Evolutionary conservation across 2,797 vertebrate species (phyloP).

Genomic region (Sitta carolinensis): DNA sequence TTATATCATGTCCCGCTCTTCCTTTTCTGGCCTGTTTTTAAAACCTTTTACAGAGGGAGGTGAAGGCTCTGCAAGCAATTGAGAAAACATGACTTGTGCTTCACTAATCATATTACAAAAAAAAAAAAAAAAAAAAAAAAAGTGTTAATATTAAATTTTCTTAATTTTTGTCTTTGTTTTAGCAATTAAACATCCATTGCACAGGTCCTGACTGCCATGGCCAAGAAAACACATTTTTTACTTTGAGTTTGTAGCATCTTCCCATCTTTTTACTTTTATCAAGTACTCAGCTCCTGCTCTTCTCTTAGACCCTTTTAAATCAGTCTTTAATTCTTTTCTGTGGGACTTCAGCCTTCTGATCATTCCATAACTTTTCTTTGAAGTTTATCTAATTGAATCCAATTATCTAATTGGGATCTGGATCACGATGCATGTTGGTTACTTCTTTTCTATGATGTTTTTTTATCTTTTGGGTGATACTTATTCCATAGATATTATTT

Average conservation of each 20-base stretch:
- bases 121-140: background rate
- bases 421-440: background rate
- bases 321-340: background rate
- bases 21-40: background rate
- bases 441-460: background rate
- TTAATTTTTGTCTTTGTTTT: background rate
- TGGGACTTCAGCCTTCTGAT: background rate
- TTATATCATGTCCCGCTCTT: background rate
- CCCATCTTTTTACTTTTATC: background rate
- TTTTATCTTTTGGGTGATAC: background rate
- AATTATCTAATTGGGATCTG: background rate
- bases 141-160: background rate
- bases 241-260: background rate
- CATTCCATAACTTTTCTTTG: background rate
- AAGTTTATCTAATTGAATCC: background rate
- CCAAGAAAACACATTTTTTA: background rate
- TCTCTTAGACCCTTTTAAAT: background rate
- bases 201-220: background rate
- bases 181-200: background rate
- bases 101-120: background rate
- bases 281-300: background rate
- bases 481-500: background rate
- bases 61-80: background rate
- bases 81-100: background rate
- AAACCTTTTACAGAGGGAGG: background rate